Percentiles rank a stretch among this genome's conserved stretches.
Evolutionary conservation across 2,113 vertebrate species (phyloP).

Genomic region (Rousettus leschenaultii): DNA sequence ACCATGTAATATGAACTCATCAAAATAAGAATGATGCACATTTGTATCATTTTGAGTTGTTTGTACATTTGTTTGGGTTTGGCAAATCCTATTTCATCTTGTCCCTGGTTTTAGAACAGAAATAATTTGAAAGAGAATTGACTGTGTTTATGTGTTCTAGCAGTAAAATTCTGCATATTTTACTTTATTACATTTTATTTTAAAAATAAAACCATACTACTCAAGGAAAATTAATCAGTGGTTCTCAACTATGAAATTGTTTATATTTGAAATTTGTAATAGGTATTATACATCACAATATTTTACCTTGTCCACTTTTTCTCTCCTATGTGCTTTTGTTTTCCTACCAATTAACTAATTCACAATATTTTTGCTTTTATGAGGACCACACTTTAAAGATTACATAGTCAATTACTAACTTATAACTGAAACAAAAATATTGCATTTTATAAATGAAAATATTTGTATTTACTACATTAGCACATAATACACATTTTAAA

Average conservation of each 20-base stretch:
- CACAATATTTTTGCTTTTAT: background rate
- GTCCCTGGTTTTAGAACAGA: background rate
- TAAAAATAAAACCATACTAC: background rate
- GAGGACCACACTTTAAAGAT: background rate
- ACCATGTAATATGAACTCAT: background rate
- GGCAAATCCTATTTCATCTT: background rate
- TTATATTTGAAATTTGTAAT: background rate
- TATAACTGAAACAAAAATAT: background rate
- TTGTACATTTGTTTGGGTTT: background rate
- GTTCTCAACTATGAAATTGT: background rate
- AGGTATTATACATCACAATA: background rate
- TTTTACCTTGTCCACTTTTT: background rate
- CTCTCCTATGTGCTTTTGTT: background rate
- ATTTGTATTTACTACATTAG: background rate
- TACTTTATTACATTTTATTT: background rate
- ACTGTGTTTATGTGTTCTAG: background rate
- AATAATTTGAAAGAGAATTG: background rate
- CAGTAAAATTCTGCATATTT: background rate
- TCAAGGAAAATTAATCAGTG: background rate
- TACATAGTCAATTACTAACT: background rate
- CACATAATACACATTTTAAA: background rate
- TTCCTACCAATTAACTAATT: background rate
- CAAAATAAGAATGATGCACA: background rate
- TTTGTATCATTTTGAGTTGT: background rate
- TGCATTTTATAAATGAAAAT: background rate